phyloP scores from a whole-genome alignment of 2,888 invertebrate genomes.

The Drosophila maculinotata region DNA sequence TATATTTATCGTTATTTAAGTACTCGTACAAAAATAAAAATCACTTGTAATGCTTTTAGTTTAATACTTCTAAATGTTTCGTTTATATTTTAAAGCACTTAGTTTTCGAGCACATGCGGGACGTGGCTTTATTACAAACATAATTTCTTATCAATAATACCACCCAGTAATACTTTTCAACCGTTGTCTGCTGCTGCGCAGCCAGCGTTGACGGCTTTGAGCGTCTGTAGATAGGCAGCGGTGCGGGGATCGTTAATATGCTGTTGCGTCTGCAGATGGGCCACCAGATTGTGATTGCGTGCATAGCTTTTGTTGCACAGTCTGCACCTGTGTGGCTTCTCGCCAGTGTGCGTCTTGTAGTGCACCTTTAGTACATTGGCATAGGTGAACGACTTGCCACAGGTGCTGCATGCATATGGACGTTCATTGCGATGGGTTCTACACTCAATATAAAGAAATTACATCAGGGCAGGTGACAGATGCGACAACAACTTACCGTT shows the following conservation, averaged over 20 bases:
- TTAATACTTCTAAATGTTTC: no score
- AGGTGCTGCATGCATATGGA: constrained; percentile 82
- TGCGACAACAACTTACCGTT: constrained; percentile 71
- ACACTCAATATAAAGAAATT: not conserved
- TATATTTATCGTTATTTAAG: not conserved
- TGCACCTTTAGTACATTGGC: constrained; percentile 84
- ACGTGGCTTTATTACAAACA: no score
- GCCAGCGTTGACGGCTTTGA: constrained; percentile 25
- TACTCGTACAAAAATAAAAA: no score
- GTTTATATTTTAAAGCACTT: no score
- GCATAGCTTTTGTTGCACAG: constrained; percentile 83
- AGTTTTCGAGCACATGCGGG: no score
- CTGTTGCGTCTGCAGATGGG: constrained; percentile 83
- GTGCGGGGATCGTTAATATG: constrained; percentile 82
- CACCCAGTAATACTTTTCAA: not conserved
- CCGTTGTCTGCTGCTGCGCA: not conserved
- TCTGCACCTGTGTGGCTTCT: constrained; percentile 83
- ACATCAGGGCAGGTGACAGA: not conserved
- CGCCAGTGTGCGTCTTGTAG: constrained; percentile 83
- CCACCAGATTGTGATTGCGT: constrained; percentile 83
- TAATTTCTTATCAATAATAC: no score
- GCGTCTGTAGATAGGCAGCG: constrained; percentile 44
- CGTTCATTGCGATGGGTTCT: constrained; percentile 84
- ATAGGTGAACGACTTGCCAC: constrained; percentile 84
- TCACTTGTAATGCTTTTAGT: no score